Evolutionary conservation across 2,888 invertebrate genomes (phyloP).

Genomic region (Cynaeus angustus): DNA sequence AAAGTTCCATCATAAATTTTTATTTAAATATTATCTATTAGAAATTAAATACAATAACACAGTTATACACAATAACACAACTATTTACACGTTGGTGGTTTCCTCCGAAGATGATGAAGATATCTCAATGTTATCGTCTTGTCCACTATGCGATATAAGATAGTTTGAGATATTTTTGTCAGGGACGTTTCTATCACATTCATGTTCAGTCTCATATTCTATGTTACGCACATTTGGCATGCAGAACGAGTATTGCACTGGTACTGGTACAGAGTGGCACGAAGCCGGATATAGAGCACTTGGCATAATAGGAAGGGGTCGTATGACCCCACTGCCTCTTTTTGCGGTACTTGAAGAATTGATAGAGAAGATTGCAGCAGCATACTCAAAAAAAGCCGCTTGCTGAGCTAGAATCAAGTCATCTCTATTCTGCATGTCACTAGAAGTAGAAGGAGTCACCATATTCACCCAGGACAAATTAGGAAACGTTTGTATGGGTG

Average conservation of each 20-base stretch:
- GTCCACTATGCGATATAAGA: conserved; percentile 49
- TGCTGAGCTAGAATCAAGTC: conserved; percentile 67
- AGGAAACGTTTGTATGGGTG: conserved; percentile 48
- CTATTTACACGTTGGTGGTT: conserved; percentile 54
- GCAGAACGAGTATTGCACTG: conserved; percentile 57
- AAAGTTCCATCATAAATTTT: conserved; percentile 32
- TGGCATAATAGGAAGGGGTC: conserved; percentile 55
- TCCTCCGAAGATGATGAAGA: conserved; percentile 56
- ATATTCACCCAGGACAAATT: conserved; percentile 52
- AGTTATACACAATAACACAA: conserved; percentile 44
- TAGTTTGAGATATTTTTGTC: conserved; percentile 54
- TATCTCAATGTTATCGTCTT: conserved; percentile 54
- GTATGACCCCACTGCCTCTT: conserved; percentile 50
- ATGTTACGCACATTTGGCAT: conserved; percentile 53
- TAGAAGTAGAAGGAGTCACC: conserved; percentile 44
- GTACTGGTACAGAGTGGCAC: conserved; percentile 54
- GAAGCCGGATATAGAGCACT: conserved; percentile 52
- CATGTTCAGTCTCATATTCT: conserved; percentile 56
- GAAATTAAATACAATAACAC: conserved; percentile 51
- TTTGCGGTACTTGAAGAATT: conserved; percentile 53
- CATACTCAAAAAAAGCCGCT: conserved; percentile 60
- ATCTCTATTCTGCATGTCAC: conserved; percentile 55
- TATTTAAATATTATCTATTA: conserved; percentile 52
- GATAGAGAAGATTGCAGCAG: conserved; percentile 55
- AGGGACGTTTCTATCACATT: conserved; percentile 54